Percentiles rank a stretch among this genome's conserved stretches.
Evolutionary conservation across 2,113 vertebrate genomes (phyloP).

Genomic region (Ursus arctos): DNA sequence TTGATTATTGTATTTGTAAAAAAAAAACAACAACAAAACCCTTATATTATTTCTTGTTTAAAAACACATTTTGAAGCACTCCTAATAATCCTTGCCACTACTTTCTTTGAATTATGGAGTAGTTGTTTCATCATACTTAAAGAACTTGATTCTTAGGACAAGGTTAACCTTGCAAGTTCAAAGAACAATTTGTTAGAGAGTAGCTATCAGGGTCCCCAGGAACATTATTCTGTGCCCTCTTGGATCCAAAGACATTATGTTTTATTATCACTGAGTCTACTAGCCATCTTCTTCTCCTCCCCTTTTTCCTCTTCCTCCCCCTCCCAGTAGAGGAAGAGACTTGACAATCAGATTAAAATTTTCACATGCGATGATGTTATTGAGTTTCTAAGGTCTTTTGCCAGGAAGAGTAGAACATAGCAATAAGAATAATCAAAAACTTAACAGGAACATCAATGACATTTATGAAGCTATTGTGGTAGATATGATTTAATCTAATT

Average conservation of each 20-base stretch:
- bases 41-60: background rate
- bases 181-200: constrained; percentile 18
- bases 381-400: constrained; percentile 17
- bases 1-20: background rate
- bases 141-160: background rate
- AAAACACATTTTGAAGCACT: constrained; percentile 7
- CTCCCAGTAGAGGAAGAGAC: background rate
- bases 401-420: background rate
- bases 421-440: background rate
- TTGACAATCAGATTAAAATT: constrained; percentile 36
- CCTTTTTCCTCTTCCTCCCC: background rate
- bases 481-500: background rate
- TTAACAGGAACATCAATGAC: background rate
- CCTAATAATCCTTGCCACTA: background rate
- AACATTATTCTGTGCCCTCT: background rate
- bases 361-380: background rate
- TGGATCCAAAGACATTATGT: background rate
- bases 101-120: background rate
- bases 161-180: constrained; percentile 53
- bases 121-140: constrained; percentile 24
- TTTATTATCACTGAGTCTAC: constrained; percentile 13
- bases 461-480: background rate
- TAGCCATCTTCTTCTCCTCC: background rate
- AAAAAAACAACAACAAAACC: background rate
- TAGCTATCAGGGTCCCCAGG: constrained; percentile 1